Percentiles rank a stretch among this genome's conserved stretches.
phyloP scores from a whole-genome alignment of 2,113 vertebrate species.

The Oncorhynchus gorbuscha region DNA sequence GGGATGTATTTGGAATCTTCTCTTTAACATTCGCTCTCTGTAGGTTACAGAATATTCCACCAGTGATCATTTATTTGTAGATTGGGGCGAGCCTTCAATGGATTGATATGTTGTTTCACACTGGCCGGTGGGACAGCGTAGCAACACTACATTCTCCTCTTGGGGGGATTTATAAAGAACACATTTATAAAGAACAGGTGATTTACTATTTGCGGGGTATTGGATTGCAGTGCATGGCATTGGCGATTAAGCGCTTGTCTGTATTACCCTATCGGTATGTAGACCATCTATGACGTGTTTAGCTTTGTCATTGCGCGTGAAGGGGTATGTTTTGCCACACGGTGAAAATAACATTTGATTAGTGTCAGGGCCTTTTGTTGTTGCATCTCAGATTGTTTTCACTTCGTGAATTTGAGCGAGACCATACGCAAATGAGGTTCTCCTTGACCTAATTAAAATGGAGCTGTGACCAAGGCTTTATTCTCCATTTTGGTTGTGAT shows the following conservation, averaged over 20 bases:
- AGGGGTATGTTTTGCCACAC: not conserved
- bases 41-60: not conserved
- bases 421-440: not conserved
- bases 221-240: too few species aligned
- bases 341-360: slow-evolving; percentile 25
- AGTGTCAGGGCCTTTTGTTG: not conserved
- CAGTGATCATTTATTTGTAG: not conserved
- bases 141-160: not conserved
- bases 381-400: not conserved
- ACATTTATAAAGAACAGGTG: too few species aligned
- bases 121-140: not conserved
- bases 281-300: too few species aligned
- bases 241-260: too few species aligned
- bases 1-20: too few species aligned
- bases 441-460: not conserved
- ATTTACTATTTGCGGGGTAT: too few species aligned
- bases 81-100: not conserved
- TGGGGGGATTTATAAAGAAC: too few species aligned
- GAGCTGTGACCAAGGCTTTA: not conserved
- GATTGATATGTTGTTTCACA: not conserved
- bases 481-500: not conserved
- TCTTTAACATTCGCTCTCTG: not conserved
- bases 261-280: too few species aligned
- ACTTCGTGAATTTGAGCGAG: not conserved
- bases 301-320: not conserved